phyloP scores from a whole-genome alignment of 2,113 vertebrate genomes.

The Nothoprocta pentlandii region DNA sequence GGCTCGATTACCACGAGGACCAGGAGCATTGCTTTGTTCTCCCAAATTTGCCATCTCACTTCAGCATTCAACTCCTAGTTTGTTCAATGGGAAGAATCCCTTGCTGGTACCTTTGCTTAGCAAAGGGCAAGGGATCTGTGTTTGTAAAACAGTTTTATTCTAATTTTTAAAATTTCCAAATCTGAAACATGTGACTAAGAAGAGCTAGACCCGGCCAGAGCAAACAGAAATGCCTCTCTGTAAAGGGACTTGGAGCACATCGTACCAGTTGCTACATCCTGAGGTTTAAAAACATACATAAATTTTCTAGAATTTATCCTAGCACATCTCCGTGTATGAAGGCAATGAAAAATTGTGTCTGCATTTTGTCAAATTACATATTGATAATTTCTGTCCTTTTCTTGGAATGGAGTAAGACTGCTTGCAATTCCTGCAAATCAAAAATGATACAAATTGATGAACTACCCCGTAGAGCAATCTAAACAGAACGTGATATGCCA shows the following conservation, averaged over 20 bases:
- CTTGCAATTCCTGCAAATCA: not conserved
- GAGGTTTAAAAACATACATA: not conserved
- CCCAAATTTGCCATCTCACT: not conserved
- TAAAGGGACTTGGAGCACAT: not conserved
- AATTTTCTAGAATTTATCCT: not conserved
- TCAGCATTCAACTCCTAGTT: not conserved
- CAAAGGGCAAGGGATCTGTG: not conserved
- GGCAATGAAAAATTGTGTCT: not conserved
- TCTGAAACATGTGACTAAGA: not conserved
- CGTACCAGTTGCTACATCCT: not conserved
- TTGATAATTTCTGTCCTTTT: not conserved
- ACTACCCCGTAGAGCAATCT: not conserved
- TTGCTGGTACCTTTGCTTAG: not conserved
- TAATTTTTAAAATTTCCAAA: not conserved
- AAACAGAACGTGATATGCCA: not conserved
- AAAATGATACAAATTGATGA: not conserved
- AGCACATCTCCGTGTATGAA: not conserved
- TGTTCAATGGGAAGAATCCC: not conserved
- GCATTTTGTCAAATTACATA: not conserved
- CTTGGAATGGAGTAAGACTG: not conserved
- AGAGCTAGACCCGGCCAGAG: not conserved
- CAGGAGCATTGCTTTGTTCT: not conserved
- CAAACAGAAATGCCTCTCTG: not conserved
- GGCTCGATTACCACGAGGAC: not conserved
- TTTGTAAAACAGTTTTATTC: not conserved